These are phyloP conservation scores for Sepiola atlantica DNA, from an alignment of 2,888 invertebrate species.

Conservation along the genomic window DNA sequence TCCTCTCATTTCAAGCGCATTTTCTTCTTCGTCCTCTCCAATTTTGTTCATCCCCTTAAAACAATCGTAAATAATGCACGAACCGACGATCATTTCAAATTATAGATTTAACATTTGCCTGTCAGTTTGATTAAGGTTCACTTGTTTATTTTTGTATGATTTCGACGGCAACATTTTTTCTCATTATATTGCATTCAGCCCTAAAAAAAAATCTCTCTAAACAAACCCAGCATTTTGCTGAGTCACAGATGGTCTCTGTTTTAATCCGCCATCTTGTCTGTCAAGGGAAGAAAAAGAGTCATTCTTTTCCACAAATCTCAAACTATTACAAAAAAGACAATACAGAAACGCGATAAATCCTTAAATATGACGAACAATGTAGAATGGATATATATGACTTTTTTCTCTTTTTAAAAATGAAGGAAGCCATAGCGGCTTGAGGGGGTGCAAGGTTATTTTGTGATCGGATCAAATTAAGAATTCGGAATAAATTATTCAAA, in stretches of 20 bases:
- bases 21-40: not conserved
- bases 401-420: not conserved
- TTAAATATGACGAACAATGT: not conserved
- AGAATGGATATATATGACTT: not conserved
- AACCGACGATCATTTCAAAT: not conserved
- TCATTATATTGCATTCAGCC: not conserved
- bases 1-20: not conserved
- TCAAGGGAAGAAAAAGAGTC: not conserved
- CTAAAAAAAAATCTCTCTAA: not conserved
- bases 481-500: conserved; percentile 11
- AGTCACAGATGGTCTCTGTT: not conserved
- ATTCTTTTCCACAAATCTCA: not conserved
- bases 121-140: not conserved
- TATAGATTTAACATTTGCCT: not conserved
- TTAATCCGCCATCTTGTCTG: conserved; percentile 12
- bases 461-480: not conserved
- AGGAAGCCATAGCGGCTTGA: not conserved
- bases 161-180: not conserved
- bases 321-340: not conserved
- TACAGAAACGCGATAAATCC: not conserved
- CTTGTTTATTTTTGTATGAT: not conserved
- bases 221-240: not conserved
- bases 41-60: not conserved
- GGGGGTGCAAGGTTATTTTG: not conserved
- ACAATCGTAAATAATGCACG: not conserved